Evolutionary conservation across 2,113 vertebrate species (phyloP).

Genomic region (Corythaixoides concolor): DNA sequence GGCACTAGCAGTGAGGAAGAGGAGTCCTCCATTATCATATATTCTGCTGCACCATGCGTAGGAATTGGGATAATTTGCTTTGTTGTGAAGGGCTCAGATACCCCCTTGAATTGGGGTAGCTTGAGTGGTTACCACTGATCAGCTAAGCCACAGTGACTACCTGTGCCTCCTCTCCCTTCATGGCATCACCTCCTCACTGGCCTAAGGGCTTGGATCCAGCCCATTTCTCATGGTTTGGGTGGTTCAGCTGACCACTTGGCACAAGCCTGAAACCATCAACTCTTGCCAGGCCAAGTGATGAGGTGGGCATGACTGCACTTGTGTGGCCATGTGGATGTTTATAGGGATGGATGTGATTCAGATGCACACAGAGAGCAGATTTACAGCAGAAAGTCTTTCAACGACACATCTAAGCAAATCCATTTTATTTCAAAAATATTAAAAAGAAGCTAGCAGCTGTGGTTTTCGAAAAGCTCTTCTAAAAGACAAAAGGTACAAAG

Average conservation of each 20-base stretch:
- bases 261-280: not conserved
- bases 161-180: not conserved
- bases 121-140: fast-evolving
- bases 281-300: not conserved
- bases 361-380: not conserved
- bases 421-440: not conserved
- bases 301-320: not conserved
- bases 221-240: not conserved
- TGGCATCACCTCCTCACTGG: fast-evolving
- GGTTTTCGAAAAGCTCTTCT: not conserved
- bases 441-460: not conserved
- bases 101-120: not conserved
- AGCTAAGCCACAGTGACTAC: not conserved
- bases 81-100: not conserved
- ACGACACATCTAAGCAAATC: not conserved
- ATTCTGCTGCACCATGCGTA: not conserved
- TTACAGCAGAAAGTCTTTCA: not conserved
- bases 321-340: not conserved
- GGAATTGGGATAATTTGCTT: not conserved
- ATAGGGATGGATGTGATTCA: not conserved
- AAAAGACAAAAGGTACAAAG: not conserved
- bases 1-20: not conserved
- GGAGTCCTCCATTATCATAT: not conserved
- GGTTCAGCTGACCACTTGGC: not conserved
- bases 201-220: not conserved